Percentiles rank a stretch among this genome's conserved stretches.
These are phyloP conservation scores for Antigone vipio DNA, from an alignment of 2,113 vertebrate species.

Conservation along the genomic window DNA sequence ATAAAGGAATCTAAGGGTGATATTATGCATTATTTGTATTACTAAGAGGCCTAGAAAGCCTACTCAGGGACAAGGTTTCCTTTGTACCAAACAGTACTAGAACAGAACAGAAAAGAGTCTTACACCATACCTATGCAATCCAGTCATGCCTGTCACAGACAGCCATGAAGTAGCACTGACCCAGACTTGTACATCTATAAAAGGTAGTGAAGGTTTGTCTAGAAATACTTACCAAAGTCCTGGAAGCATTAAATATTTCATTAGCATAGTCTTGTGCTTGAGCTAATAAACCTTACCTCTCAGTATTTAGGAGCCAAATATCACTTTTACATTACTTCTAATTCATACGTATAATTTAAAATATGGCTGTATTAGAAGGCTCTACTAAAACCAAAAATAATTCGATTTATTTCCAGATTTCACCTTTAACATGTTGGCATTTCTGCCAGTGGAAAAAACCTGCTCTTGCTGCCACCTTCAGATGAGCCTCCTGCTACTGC, in stretches of 20 bases:
- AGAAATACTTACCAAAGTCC: constrained; percentile 17
- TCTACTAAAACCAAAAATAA: neutral
- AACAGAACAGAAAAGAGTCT: neutral
- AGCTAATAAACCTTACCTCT: constrained; percentile 6
- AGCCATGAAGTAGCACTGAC: constrained; percentile 2
- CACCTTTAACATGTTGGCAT: neutral
- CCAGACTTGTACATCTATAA: constrained; percentile 53
- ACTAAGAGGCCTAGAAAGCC: neutral
- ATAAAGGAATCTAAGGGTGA: neutral
- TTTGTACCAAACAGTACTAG: neutral
- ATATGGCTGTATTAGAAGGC: neutral
- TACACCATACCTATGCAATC: neutral
- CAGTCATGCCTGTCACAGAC: neutral
- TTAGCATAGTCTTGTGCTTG: neutral
- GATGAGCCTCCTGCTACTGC: neutral
- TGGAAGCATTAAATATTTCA: constrained; percentile 29
- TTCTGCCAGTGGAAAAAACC: neutral
- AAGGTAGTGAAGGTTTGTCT: constrained; percentile 23
- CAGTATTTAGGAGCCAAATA: neutral
- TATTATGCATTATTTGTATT: constrained; percentile 6
- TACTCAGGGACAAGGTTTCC: neutral
- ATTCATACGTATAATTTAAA: neutral
- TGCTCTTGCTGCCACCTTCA: constrained; percentile 12
- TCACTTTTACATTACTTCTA: neutral
- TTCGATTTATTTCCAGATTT: neutral